Evolutionary conservation across 2,888 invertebrate species (phyloP).

Genomic region (Ornithoptera priamus): DNA sequence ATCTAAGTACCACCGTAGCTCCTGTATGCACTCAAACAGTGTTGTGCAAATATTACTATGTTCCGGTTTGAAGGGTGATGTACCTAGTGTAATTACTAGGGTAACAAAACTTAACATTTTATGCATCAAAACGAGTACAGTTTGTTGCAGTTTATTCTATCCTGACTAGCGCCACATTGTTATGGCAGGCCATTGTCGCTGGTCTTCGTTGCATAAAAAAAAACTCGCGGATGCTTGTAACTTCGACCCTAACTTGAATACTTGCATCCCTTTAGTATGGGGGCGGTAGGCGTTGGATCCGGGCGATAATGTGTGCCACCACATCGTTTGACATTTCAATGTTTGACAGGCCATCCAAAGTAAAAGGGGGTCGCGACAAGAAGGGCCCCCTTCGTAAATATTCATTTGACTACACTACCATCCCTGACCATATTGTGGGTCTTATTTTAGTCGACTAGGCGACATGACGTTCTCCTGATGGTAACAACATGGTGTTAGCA

Average conservation of each 20-base stretch:
- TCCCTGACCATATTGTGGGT: constrained; percentile 7
- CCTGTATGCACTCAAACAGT: too few species aligned
- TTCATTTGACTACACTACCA: constrained; percentile 15
- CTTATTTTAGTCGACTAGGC: not conserved
- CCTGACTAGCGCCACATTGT: too few species aligned
- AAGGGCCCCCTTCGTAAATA: constrained; percentile 27
- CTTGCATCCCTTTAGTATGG: constrained; percentile 45
- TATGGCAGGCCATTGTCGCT: too few species aligned
- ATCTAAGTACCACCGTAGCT: too few species aligned
- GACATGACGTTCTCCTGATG: not conserved
- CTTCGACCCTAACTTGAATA: constrained; percentile 39
- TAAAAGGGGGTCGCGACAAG: constrained; percentile 32
- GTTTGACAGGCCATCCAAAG: constrained; percentile 37
- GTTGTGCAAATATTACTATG: too few species aligned
- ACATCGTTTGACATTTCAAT: constrained; percentile 54
- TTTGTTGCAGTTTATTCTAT: too few species aligned
- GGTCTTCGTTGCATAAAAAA: too few species aligned
- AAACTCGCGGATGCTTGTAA: not conserved
- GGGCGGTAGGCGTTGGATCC: constrained; percentile 40
- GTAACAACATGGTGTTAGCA: too few species aligned
- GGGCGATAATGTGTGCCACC: constrained; percentile 56
- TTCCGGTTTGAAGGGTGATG: too few species aligned
- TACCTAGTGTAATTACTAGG: too few species aligned
- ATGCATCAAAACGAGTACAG: too few species aligned
- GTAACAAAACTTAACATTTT: too few species aligned